phyloP scores from a whole-genome alignment of 2,113 vertebrate genomes.

The Girardinichthys multiradiatus region DNA sequence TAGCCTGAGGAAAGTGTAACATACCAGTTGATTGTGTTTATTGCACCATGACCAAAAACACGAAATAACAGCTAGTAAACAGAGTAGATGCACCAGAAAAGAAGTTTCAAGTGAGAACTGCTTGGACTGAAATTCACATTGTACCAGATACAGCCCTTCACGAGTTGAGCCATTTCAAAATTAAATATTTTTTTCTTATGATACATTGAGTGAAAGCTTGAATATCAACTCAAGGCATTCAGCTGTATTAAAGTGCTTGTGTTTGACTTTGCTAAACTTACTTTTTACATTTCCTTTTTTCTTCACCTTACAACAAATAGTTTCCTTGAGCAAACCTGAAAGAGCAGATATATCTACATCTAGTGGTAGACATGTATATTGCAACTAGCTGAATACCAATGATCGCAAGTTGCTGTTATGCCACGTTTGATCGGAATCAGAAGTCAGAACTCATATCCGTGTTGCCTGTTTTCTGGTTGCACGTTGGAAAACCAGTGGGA shows the following conservation, averaged over 20 bases:
- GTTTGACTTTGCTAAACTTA: background rate
- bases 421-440: background rate
- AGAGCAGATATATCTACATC: background rate
- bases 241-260: background rate
- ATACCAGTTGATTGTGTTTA: constrained; percentile 22
- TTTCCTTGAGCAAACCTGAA: background rate
- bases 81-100: background rate
- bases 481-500: background rate
- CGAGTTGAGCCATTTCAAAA: background rate
- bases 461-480: no score
- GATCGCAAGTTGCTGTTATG: background rate
- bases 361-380: background rate
- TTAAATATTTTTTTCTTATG: background rate
- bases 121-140: background rate
- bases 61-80: constrained; percentile 10
- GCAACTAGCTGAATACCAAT: background rate
- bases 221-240: background rate
- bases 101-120: no score
- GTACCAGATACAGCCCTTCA: background rate
- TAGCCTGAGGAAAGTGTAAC: constrained; percentile 46
- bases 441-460: background rate
- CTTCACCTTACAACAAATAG: background rate
- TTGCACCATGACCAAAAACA: constrained; percentile 11
- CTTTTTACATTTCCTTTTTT: background rate
- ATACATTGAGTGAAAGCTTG: background rate